Conservation (phyloP, 2,113 vertebrate genomes). For the Eulacestoma nigropectus region DNA sequence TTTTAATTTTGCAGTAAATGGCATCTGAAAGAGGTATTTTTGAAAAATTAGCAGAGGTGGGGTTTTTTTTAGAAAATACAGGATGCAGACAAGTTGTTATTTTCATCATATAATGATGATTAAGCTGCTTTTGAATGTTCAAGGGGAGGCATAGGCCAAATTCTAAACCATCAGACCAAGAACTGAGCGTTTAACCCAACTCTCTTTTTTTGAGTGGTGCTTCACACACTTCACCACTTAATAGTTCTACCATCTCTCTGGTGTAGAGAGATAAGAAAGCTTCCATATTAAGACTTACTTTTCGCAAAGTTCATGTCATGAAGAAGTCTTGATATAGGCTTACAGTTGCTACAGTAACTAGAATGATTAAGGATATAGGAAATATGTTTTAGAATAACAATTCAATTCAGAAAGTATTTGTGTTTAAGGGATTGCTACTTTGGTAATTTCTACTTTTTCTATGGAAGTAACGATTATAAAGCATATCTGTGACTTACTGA, state of each 20-base stretch:
- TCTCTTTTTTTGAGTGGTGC: neutral
- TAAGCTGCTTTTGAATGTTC: neutral
- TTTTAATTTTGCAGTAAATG: neutral
- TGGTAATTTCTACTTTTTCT: neutral
- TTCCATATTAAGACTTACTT: neutral
- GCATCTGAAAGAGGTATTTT: neutral
- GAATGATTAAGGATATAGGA: neutral
- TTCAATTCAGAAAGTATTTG: neutral
- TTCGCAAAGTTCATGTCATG: neutral
- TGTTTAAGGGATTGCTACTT: neutral
- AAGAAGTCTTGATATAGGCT: neutral
- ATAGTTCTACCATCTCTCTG: neutral
- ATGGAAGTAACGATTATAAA: neutral
- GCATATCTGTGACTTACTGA: neutral
- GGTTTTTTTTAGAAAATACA: neutral
- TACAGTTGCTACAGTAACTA: neutral
- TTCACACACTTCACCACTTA: neutral
- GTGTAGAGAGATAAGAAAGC: neutral
- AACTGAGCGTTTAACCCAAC: neutral
- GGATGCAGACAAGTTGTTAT: neutral
- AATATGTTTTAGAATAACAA: neutral
- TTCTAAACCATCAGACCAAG: neutral
- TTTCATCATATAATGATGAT: neutral
- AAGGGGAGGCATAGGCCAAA: neutral
- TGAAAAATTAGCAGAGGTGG: neutral